Evolutionary conservation across 2,888 invertebrate species (phyloP), one percentile per base, ranked within the genome.

Genomic region (Auanema sp.): DNA sequence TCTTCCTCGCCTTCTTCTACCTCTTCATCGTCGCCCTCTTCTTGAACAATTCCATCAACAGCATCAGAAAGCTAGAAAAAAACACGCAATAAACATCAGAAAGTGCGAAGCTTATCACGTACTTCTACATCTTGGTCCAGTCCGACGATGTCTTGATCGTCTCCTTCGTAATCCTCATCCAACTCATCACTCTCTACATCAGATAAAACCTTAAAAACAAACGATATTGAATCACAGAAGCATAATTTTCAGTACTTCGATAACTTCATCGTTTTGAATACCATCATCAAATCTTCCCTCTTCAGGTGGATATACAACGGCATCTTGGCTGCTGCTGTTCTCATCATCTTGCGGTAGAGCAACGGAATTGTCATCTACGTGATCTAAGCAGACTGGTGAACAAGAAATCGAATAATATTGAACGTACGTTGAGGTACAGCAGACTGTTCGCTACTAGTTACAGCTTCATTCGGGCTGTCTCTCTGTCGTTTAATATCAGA

Each of bases 381-480:
- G 8, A 68, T 63, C 41, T 47, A 16, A 18, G 8, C 21, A 5
- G 3, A 6, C 47, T 8, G 3, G 47, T 47, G 47, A 18, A 5
- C 3, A 3, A 5, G 21, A 47, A 5, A 21, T 47, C 43, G 43
- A 8, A 47, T 33, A 33, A 33, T 5, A 8, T 5, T 5, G 8
- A 33, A 14, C 52, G 18, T 4, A 52, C 18, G 6, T 10, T 52
- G 52, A 18, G 18, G 18, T 6, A 52, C 24, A n/a, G 52, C 67
- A 23, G 60, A 61, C 23, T 65, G 64, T 40, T 69, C 71, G 40
- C 66, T 71, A 56, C 73, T 73, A 8, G 73, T 71, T 0, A 73
- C 73, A 10, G 67, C 60, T 40, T 73, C 73, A 18, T 62, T 69
- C 41, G 73, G 68, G 43, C 69, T 71, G 18, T 71, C 69, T 1